Percentiles rank a stretch among this genome's conserved stretches.
These are phyloP conservation scores for Drosophila neoperkinsi DNA, from an alignment of 2,888 invertebrate genomes.

Conservation along the genomic window DNA sequence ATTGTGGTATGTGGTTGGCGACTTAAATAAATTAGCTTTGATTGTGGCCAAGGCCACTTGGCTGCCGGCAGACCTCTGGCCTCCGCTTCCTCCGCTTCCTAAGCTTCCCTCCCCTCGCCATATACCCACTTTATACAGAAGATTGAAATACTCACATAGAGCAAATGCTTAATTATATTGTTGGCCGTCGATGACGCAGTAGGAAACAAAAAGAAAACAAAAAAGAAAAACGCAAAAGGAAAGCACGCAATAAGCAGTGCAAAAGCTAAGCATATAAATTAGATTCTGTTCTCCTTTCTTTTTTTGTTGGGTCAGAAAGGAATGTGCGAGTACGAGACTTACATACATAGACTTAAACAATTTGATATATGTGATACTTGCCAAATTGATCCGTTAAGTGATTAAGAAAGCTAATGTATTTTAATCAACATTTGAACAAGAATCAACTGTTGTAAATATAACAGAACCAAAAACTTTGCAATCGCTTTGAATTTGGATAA, in stretches of 20 bases:
- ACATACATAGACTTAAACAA: background rate
- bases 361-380: background rate
- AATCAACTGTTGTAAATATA: background rate
- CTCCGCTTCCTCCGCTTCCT: too few species aligned
- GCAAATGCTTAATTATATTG: conserved; percentile 69
- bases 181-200: conserved; percentile 42
- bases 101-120: background rate
- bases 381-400: conserved; percentile 4
- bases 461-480: too few species aligned
- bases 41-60: conserved; percentile 63
- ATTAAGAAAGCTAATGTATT: conserved; percentile 1
- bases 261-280: conserved; percentile 37
- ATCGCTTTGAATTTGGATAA: background rate
- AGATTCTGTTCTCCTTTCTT: background rate
- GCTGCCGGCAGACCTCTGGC: conserved; percentile 4
- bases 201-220: conserved; percentile 3
- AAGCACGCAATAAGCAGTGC: conserved; percentile 35
- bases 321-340: background rate
- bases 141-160: conserved; percentile 65
- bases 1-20: conserved; percentile 65
- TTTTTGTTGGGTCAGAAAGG: background rate
- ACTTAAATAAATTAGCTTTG: conserved; percentile 78
- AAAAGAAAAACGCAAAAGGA: background rate
- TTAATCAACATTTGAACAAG: background rate
- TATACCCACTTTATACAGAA: conserved; percentile 40